These are phyloP conservation scores for Galerucella nymphaeae DNA, from an alignment of 2,888 invertebrate species.

Conservation along the genomic window DNA sequence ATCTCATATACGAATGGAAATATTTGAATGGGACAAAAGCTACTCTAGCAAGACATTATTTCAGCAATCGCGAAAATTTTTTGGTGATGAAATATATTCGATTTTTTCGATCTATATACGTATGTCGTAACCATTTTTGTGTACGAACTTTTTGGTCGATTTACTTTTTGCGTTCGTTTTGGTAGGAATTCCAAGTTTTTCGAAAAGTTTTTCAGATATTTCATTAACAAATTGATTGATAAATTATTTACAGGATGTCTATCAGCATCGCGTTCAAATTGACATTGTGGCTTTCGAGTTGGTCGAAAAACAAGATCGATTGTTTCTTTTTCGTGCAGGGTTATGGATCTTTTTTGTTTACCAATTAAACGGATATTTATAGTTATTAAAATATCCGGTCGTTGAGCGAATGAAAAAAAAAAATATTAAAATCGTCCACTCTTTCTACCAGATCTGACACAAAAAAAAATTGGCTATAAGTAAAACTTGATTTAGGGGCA, in stretches of 20 bases:
- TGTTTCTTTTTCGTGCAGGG: conserved; percentile 3
- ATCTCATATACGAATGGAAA: too few species aligned
- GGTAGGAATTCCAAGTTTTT: conserved; percentile 27
- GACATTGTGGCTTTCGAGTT: conserved; percentile 29
- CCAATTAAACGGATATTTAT: background rate
- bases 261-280: conserved; percentile 27
- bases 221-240: conserved; percentile 33
- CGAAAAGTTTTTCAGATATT: conserved; percentile 23
- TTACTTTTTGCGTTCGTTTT: conserved; percentile 26
- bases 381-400: too few species aligned
- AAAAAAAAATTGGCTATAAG: too few species aligned
- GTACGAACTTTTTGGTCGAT: conserved; percentile 27
- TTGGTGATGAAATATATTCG: too few species aligned
- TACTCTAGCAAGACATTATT: too few species aligned
- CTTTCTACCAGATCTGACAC: too few species aligned
- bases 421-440: too few species aligned
- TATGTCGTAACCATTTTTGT: conserved; percentile 3
- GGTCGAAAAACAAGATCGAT: conserved; percentile 22
- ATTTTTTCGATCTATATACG: too few species aligned
- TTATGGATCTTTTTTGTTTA: conserved; percentile 15
- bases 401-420: too few species aligned
- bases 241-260: conserved; percentile 31
- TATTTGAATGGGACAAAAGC: too few species aligned
- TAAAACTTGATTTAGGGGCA: too few species aligned
- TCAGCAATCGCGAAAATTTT: too few species aligned